Conservation (phyloP, 2,113 vertebrate species). For the Scomber scombrus region DNA sequence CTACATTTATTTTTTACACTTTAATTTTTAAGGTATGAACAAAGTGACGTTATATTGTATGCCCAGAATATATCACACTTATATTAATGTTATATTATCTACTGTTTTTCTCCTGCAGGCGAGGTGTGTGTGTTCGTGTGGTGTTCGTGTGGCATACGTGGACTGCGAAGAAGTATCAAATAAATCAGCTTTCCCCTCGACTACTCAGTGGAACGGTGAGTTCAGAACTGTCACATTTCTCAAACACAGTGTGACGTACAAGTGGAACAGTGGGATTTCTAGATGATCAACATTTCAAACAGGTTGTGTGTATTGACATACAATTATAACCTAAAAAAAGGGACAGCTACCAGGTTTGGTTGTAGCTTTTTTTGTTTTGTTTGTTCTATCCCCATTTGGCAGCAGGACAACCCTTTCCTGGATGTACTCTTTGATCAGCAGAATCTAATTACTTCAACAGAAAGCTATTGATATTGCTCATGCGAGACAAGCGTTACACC, state of each 20-base stretch:
- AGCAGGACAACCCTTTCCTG: not conserved
- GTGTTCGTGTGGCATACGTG: slow-evolving; percentile 13
- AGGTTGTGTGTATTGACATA: not conserved
- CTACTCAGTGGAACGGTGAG: slow-evolving; percentile 59
- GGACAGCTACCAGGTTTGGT: not conserved
- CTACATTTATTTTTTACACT: not conserved
- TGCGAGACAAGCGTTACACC: not conserved
- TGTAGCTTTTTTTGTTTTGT: not conserved
- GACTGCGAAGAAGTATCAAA: slow-evolving; percentile 15
- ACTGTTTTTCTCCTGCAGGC: slow-evolving; percentile 37
- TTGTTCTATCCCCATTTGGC: not conserved
- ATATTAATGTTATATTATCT: slow-evolving; percentile 12
- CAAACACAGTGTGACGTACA: not conserved
- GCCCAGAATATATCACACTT: not conserved
- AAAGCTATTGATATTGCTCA: not conserved
- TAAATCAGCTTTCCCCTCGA: slow-evolving; percentile 13
- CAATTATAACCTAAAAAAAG: not conserved
- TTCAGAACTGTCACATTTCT: slow-evolving; percentile 23
- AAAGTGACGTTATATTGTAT: not conserved
- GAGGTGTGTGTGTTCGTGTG: not conserved
- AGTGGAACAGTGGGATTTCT: not conserved
- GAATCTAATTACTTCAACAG: not conserved
- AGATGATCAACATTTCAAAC: not conserved
- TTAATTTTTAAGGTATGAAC: not conserved
- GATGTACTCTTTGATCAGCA: not conserved